Evolutionary conservation across 2,888 invertebrate genomes (phyloP).

Genomic region (Sinopyrophorus schimmeli): DNA sequence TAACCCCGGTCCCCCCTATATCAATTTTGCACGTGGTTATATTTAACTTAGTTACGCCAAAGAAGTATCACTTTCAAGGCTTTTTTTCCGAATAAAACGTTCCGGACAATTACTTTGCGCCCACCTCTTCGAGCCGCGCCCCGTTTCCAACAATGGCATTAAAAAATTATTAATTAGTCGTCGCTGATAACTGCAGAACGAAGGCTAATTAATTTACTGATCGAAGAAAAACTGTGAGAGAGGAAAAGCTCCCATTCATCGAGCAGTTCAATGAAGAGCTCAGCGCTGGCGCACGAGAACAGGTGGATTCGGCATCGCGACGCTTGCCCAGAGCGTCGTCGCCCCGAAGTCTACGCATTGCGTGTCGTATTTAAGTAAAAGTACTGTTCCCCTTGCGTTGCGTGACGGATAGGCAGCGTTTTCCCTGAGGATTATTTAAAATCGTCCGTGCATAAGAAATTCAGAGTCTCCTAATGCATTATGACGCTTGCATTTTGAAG

Average conservation of each 20-base stretch:
- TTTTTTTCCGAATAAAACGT: no score
- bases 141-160: conserved; percentile 6
- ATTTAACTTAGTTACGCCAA: no score
- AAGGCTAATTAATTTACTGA: no score
- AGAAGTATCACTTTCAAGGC: no score
- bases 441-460: conserved; percentile 11
- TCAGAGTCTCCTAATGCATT: conserved; percentile 25
- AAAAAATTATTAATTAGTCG: no score
- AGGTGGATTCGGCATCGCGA: conserved; percentile 34
- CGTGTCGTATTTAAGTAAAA: conserved; percentile 33
- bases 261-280: conserved; percentile 17
- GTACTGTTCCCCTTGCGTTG: conserved; percentile 13
- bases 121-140: conserved; percentile 5
- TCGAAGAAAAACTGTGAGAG: neutral
- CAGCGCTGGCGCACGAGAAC: conserved; percentile 33
- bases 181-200: no score
- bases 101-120: conserved; percentile 4
- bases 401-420: conserved; percentile 14
- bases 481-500: conserved; percentile 31
- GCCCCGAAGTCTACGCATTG: conserved; percentile 41
- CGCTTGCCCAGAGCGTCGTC: conserved; percentile 44
- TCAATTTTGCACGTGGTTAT: no score
- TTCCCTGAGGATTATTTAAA: conserved; percentile 20
- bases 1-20: no score
- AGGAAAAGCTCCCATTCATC: conserved; percentile 11